Evolutionary conservation across 2,888 invertebrate species (phyloP).

Genomic region (Melieria omissa): DNA sequence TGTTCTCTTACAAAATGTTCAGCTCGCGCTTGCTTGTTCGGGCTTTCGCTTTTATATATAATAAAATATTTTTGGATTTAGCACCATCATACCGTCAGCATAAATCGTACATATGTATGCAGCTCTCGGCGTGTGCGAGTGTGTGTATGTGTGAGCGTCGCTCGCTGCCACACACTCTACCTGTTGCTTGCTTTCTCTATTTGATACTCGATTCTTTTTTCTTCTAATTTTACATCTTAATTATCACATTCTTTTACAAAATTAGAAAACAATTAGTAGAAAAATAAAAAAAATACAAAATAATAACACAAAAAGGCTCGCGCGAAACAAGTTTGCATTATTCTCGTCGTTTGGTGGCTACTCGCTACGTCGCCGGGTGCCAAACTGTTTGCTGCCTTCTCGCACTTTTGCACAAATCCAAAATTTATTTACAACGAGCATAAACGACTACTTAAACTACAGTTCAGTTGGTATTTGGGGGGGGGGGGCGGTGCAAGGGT

Average conservation of each 20-base stretch:
- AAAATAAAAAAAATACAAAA: too few species aligned
- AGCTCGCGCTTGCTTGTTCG: slow-evolving; percentile 32
- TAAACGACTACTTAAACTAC: too few species aligned
- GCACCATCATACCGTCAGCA: slow-evolving; percentile 58
- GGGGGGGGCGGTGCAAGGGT: too few species aligned
- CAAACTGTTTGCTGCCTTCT: too few species aligned
- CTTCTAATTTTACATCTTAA: slow-evolving; percentile 43
- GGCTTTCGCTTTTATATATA: slow-evolving; percentile 1
- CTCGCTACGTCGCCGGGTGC: too few species aligned
- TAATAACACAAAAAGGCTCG: too few species aligned
- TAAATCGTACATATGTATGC: not conserved
- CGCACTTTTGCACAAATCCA: too few species aligned
- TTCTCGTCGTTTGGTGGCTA: too few species aligned
- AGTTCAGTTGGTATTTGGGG: too few species aligned
- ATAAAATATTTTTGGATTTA: slow-evolving; percentile 63
- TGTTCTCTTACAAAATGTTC: too few species aligned
- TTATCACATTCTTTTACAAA: slow-evolving; percentile 48
- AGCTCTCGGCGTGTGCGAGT: not conserved
- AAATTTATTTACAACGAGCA: too few species aligned
- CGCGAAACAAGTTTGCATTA: too few species aligned
- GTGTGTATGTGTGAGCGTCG: slow-evolving; percentile 9
- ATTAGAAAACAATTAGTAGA: not conserved
- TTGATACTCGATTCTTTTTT: slow-evolving; percentile 35
- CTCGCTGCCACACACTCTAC: slow-evolving; percentile 21
- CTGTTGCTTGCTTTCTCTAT: slow-evolving; percentile 20